These are phyloP conservation scores for Temnothorax longispinosus DNA, from an alignment of 1,140 invertebrate genomes.

Conservation along the genomic window DNA sequence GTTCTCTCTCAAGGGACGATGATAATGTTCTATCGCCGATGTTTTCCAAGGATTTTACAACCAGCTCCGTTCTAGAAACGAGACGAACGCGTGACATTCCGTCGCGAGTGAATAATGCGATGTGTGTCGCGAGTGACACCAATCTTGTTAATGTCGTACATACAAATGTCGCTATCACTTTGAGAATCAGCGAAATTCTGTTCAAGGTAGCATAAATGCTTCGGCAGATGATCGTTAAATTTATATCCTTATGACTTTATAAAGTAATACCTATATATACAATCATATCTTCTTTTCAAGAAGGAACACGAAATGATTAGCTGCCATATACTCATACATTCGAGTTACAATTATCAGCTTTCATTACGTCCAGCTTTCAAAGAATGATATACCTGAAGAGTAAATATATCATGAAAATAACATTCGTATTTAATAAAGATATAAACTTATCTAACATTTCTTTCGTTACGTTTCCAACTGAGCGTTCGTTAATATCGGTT, in stretches of 20 bases:
- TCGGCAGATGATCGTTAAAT: background rate
- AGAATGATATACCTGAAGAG: background rate
- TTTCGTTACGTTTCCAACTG: background rate
- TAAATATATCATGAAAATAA: background rate
- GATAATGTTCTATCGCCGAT: conserved; percentile 3
- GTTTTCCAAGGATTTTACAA: background rate
- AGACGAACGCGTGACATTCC: background rate
- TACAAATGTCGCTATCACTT: background rate
- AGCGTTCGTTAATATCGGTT: background rate
- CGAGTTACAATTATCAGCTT: background rate
- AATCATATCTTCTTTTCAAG: background rate
- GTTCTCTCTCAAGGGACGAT: conserved; percentile 2
- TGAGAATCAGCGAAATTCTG: background rate
- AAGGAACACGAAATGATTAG: background rate
- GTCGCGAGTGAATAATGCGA: conserved; percentile 11
- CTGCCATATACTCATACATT: background rate
- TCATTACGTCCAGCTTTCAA: background rate
- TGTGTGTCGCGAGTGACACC: background rate
- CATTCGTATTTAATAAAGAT: background rate
- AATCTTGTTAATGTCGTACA: conserved; percentile 12
- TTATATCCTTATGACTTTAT: background rate
- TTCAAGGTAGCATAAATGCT: background rate
- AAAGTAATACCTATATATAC: background rate
- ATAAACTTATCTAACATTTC: background rate
- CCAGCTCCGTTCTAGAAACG: conserved; percentile 20